phyloP scores from a whole-genome alignment of 2,113 vertebrate genomes.

The Spermophilus dauricus region DNA sequence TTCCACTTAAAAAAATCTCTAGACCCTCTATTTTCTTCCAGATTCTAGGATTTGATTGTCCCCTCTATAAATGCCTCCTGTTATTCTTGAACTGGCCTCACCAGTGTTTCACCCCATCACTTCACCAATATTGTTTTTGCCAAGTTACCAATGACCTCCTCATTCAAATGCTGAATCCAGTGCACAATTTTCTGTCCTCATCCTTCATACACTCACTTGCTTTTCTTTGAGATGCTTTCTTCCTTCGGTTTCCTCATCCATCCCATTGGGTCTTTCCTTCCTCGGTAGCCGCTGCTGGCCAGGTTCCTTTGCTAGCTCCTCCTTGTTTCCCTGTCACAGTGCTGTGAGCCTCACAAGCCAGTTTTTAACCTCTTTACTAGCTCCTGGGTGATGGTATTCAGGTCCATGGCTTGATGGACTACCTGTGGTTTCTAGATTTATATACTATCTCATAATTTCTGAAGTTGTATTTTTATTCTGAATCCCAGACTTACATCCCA shows the following conservation, averaged over 20 bases:
- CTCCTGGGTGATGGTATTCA: not conserved
- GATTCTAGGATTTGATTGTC: not conserved
- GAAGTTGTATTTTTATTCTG: not conserved
- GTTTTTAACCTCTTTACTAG: not conserved
- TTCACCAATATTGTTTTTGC: not conserved
- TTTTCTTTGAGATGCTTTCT: not conserved
- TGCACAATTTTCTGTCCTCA: not conserved
- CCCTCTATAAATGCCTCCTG: not conserved
- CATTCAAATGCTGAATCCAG: not conserved
- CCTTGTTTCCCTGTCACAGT: not conserved
- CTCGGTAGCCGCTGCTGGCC: not conserved
- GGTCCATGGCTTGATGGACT: not conserved
- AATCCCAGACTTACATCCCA: not conserved
- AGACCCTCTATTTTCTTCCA: not conserved
- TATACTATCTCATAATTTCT: not conserved
- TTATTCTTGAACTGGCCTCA: not conserved
- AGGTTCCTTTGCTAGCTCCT: not conserved
- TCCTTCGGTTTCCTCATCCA: not conserved
- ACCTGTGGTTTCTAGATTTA: not conserved
- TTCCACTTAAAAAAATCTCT: not conserved
- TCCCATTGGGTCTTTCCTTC: not conserved
- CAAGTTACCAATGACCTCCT: not conserved
- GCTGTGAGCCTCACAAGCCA: not conserved
- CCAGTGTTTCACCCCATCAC: not conserved
- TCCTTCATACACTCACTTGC: not conserved